Conservation (phyloP, 2,888 invertebrate species). For the Bombylius major region DNA sequence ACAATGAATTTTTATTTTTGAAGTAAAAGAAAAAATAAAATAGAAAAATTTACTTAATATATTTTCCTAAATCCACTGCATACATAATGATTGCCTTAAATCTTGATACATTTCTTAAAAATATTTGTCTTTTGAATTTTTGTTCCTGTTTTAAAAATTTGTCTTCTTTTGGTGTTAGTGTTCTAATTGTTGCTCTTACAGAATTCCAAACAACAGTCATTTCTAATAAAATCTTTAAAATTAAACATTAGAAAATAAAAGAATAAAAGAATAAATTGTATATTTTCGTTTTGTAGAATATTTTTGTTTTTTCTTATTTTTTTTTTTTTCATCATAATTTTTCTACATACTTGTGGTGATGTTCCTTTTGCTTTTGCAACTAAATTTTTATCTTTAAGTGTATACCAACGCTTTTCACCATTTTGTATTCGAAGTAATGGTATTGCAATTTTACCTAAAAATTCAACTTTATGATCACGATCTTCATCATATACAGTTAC, state of each 20-base stretch:
- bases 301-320: not conserved
- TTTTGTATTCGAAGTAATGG: slow-evolving; percentile 77
- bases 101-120: slow-evolving; percentile 85
- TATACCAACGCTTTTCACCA: slow-evolving; percentile 91
- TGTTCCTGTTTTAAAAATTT: slow-evolving; percentile 91
- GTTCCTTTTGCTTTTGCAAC: slow-evolving; percentile 82
- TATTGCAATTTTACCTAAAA: slow-evolving; percentile 82
- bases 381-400: slow-evolving; percentile 90
- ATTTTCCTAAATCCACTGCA: slow-evolving; percentile 79
- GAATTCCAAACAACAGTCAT: slow-evolving; percentile 89
- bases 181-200: slow-evolving; percentile 77
- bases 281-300: not conserved
- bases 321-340: not conserved
- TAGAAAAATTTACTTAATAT: slow-evolving; percentile 71
- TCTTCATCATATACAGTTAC: slow-evolving; percentile 97
- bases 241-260: not conserved
- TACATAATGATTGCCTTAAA: slow-evolving; percentile 80
- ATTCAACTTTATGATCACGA: slow-evolving; percentile 94
- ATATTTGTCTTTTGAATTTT: slow-evolving; percentile 90
- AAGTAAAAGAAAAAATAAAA: not conserved
- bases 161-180: slow-evolving; percentile 87
- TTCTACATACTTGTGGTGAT: slow-evolving; percentile 49
- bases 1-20: not conserved
- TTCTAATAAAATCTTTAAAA: slow-evolving; percentile 62
- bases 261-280: not conserved